Conservation (phyloP, 2,797 vertebrate species). For the Lithobates pipiens region DNA sequence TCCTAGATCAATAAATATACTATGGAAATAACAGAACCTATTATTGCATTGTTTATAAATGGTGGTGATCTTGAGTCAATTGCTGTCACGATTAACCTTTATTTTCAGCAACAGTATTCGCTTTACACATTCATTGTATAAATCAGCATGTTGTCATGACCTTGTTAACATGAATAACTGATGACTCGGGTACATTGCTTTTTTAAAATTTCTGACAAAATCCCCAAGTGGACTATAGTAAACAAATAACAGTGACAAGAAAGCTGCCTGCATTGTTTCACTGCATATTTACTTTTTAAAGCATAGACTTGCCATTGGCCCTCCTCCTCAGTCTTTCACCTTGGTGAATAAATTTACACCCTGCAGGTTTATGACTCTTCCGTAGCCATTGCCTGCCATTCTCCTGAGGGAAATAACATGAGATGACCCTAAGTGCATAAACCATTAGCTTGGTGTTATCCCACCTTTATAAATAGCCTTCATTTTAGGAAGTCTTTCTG, state of each 20-base stretch:
- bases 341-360: constrained; percentile 61
- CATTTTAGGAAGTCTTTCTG: constrained; percentile 29
- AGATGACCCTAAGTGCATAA: constrained; percentile 58
- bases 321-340: constrained; percentile 54
- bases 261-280: constrained; percentile 34
- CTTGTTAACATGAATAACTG: constrained; percentile 33
- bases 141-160: constrained; percentile 2
- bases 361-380: constrained; percentile 65
- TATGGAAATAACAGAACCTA: neutral
- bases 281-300: constrained; percentile 18
- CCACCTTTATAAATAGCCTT: constrained; percentile 52
- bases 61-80: neutral
- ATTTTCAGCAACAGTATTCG: constrained; percentile 7
- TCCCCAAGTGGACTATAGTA: constrained; percentile 14
- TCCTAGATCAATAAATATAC: neutral
- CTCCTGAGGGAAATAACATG: constrained; percentile 60
- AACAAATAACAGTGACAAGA: constrained; percentile 40
- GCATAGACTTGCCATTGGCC: constrained; percentile 47
- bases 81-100: neutral
- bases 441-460: constrained; percentile 56
- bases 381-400: constrained; percentile 58
- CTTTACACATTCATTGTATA: constrained; percentile 11
- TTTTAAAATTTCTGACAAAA: neutral
- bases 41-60: neutral
- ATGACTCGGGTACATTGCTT: constrained; percentile 15